Base-by-base conservation (phyloP, 2,888 invertebrate species). In the Rhingia campestris region DNA sequence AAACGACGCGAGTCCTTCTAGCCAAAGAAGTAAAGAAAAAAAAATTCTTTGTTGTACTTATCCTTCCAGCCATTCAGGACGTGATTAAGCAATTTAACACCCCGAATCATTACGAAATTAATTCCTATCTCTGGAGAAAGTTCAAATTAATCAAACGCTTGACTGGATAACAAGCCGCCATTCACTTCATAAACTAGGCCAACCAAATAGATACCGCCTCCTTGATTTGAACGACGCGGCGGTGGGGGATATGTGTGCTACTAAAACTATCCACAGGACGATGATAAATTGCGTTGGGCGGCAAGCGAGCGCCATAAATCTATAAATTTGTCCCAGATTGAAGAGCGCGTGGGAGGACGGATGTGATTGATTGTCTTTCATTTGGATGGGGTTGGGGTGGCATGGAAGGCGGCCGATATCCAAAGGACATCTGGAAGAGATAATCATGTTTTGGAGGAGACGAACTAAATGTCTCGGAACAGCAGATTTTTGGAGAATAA, bases 251-350 rank as follows among this genome's bases (percentile, higher is more conserved):
- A 43, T 67, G 22, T 22, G 22, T 22, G 64, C 56, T 51, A 69
- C 47, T 47, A 53, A 74, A 82, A 82, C 82, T 77, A 82, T 72
- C 56, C 51, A 53, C 54, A 47, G 35, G 63, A 84, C 74, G 80
- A 84, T 84, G 84, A 84, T 84, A 84, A 84, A 84, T 84, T 80
- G 47, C 74, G 45, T n/a, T 66, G 74, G 47, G 37, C 69, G 43
- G 80, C n/a, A 33, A 45, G 54, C 59, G 59, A 61, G 59, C 70
- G 54, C 66, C 58, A 70, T 80, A 56, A 84, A 75, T 84, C 84
- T 84, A 84, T 84, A 84, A 84, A 80, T 84, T 70, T 80, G 84
- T 84, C 80, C 84, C 64, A 80, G 67, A 80, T 80, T 75, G 84
- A 74, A 54, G 14, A 66, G 74, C 33, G 74, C 33, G 12, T 30